Evolutionary conservation across 2,113 vertebrate species (phyloP), one percentile per base, ranked within the genome.

Genomic region (Brienomyrus brachyistius): DNA sequence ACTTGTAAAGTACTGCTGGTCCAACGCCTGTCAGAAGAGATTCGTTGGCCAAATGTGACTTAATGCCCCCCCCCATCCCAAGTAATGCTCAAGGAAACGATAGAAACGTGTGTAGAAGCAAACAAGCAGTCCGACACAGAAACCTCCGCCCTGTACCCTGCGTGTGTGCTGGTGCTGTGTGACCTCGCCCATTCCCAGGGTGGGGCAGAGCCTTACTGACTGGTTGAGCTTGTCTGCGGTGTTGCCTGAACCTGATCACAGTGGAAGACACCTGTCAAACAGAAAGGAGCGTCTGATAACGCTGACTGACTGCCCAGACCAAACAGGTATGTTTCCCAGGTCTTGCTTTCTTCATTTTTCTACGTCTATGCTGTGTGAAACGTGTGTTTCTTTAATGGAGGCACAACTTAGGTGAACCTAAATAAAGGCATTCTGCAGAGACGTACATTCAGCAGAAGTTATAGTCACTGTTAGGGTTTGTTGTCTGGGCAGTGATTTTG

Each of bases 161-260:
- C 48, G 91, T 50, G 90, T 84, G 92, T 92, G 90, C 59, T 84
- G 66, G 85, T 92, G 92, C 91, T 93, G 93, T 5, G 40, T 48
- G 35, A 92, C 93, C 94, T 93, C 92, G 56, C 86, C 86, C 86
- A 35, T 51, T 21, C 51, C 31, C 51, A 87, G 50, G 86, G 43
- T 85, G 88, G 23, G 31, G 89, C 86, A 19, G 74, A 86, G 91
- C 94, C 91, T 90, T 92, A 92, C 89, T 90, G 93, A 95, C 95
- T 95, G 91, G 94, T 93, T 94, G 82, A 90, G 93, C 94, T 94
- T 93, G 95, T 94, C 91, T 52, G 82, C 83, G 92, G 86, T 92
- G 91, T 93, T 92, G 89, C 94, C 50, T 54, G 27, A 94, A 94
- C 94, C 94, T 93, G 94, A 93, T 94, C 90, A 84, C 89, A 88